Conservation (phyloP, 2,888 invertebrate genomes). For the Halictus quadricinctus region DNA sequence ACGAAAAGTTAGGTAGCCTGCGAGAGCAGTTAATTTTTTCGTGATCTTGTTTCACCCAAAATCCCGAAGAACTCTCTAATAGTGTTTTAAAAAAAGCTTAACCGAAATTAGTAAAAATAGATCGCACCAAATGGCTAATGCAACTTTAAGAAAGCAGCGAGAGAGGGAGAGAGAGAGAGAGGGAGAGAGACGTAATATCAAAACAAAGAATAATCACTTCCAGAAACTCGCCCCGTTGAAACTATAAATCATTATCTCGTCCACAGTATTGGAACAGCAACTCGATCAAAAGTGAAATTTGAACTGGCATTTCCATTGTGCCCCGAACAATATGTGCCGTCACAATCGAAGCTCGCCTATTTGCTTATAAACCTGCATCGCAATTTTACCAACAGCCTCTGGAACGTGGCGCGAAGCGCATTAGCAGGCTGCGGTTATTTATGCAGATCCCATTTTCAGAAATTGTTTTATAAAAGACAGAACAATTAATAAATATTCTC, state of each 20-base stretch:
- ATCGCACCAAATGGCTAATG: not conserved
- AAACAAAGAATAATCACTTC: not conserved
- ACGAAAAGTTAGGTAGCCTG: not conserved
- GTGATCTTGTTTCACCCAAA: not conserved
- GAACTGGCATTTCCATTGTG: not conserved
- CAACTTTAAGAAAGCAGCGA: not conserved
- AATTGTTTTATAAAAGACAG: not conserved
- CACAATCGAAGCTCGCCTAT: not conserved
- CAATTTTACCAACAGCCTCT: too few species aligned
- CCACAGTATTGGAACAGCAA: too few species aligned
- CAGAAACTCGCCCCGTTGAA: not conserved
- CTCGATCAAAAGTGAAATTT: slow-evolving; percentile 5
- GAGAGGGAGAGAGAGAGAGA: not conserved
- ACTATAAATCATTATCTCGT: not conserved
- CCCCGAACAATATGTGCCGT: not conserved
- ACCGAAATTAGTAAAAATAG: not conserved
- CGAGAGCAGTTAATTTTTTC: not conserved
- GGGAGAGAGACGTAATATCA: not conserved
- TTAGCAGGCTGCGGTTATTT: not conserved
- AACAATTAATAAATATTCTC: not conserved
- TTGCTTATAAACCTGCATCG: not conserved
- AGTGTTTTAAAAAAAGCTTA: not conserved
- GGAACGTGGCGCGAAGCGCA: not conserved
- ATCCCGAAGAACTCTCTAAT: not conserved
- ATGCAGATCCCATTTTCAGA: not conserved